Evolutionary conservation across 2,113 vertebrate genomes (phyloP).

Genomic region (Hoplias malabaricus): DNA sequence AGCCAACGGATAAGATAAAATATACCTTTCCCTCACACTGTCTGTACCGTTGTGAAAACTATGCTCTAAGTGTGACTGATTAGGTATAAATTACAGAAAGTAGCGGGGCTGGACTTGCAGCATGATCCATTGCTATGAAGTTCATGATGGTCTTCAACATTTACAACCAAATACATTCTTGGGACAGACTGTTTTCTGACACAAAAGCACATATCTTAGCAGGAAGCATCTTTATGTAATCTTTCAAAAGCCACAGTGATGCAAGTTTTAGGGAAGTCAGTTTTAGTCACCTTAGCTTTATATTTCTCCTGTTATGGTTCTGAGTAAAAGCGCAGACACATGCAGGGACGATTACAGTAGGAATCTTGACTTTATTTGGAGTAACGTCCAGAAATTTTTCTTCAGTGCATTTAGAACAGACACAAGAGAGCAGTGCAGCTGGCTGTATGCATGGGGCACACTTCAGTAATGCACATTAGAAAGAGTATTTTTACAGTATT

Average conservation of each 20-base stretch:
- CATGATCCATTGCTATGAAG: no score
- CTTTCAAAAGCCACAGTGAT: not conserved
- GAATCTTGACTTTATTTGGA: constrained; percentile 59
- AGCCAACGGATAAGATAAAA: not conserved
- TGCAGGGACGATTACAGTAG: not conserved
- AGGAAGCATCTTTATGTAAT: not conserved
- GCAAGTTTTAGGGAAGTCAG: not conserved
- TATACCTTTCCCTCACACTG: not conserved
- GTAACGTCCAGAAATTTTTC: constrained; percentile 54
- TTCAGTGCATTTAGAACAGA: constrained; percentile 69
- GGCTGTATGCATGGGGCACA: constrained; percentile 46
- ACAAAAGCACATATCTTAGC: not conserved
- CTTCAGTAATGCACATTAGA: constrained; percentile 58
- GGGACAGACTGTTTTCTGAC: not conserved
- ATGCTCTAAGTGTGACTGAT: not conserved
- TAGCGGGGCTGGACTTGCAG: no score
- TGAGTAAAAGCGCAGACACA: not conserved
- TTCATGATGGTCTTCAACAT: no score
- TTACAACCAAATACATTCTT: no score
- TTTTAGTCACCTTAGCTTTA: not conserved
- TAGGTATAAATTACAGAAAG: not conserved
- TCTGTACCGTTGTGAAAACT: not conserved
- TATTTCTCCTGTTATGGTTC: no score
- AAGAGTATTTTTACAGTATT: constrained; percentile 71
- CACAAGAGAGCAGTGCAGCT: constrained; percentile 58